Evolutionary conservation across 2,797 vertebrate species (phyloP), one percentile per base, ranked within the genome.

Genomic region (Linurgus olivaceus): DNA sequence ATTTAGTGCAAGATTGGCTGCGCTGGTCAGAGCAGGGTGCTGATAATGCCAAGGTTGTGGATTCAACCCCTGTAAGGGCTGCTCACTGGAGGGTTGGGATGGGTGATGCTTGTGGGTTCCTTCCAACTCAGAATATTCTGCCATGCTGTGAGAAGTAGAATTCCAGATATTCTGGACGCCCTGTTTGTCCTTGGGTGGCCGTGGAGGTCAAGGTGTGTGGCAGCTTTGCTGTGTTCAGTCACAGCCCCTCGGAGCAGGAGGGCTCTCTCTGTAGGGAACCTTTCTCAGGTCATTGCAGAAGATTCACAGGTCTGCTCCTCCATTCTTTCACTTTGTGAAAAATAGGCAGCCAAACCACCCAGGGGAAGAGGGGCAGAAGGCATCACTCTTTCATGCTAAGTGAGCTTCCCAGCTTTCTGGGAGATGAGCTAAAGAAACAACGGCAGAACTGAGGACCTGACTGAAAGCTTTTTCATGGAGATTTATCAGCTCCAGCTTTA

Each of bases 1-100:
- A n/a, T 82, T 70, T 25, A 21, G 31, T 29, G 20, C 33, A 26
- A 8, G 48, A 15, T 17, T 13, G 29, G 7, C 33, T 68, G 5
- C 0, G 1, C 13, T 68, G 55, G 11, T 17, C 44, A 14, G 51
- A 31, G 42, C 35, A 31, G 7, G 25, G 51, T 33, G 62, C 62
- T 29, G 40, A 9, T 10, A 11, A 2, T 6, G 13, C 38, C 0
- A 0, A 4, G 24, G 7, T 1, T 31, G 18, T 26, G n/a, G 14
- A 16, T 8, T 40, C 40, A 6, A 1, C 38, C 19, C 45, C 12
- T 37, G 0, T 8, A 3, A 18, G n/a, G 17, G 37, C 37, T 35
- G 16, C 21, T 37, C 52, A 13, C 7, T 13, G 15, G 10, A 13
- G 15, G 31, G n/a, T 3, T n/a, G 23, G 7, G 3, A 28, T 37